Base-by-base conservation (phyloP, 2,797 vertebrate genomes). In the Lindbergichthys nudifrons region DNA sequence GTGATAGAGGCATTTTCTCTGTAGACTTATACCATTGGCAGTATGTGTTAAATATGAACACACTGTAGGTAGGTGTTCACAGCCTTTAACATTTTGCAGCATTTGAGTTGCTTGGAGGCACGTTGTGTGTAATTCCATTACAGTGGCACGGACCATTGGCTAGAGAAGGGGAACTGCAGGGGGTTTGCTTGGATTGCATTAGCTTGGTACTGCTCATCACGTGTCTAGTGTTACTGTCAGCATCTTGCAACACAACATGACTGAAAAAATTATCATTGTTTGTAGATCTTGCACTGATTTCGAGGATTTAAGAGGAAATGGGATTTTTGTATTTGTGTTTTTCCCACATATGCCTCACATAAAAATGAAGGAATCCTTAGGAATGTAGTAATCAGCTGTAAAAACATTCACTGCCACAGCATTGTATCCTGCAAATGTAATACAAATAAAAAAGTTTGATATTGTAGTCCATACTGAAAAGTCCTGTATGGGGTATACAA, bases 141-240 rank as follows among this genome's bases (percentile, higher is more conserved):
- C 51, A 71, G 3, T 68, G 45, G 23, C 56, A 65, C 52, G 69
- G 59, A 77, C 32, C 45, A 69, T 63, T 61, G 16, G 75, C 64
- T 46, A 39, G 51, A 87, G 86, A 92, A 94, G 88, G 92, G 95
- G 93, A 95, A 95, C 92, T 93, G 85, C 62, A 57, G 83, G 93
- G 91, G 93, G 87, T 77, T 94, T 95, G 89, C 94, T 93, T 75
- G 74, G 86, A 93, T 95, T 95, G 93, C 95, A 94, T 93, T 93
- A 94, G 84, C 74, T 63, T 60, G 80, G 84, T 87, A 63, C 77
- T 77, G 90, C 70, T 88, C 63, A 89, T 95, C 95, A 95, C 94
- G 89, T 95, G 95, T 73, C 81, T 14, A 68, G 69, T 67, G 53
- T 92, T 93, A 92, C 90, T 89, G 92, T 93, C 87, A 92, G 86